Percentiles rank a stretch among this genome's conserved stretches.
phyloP scores from a whole-genome alignment of 1,140 invertebrate genomes.

The Monochamus saltuarius region DNA sequence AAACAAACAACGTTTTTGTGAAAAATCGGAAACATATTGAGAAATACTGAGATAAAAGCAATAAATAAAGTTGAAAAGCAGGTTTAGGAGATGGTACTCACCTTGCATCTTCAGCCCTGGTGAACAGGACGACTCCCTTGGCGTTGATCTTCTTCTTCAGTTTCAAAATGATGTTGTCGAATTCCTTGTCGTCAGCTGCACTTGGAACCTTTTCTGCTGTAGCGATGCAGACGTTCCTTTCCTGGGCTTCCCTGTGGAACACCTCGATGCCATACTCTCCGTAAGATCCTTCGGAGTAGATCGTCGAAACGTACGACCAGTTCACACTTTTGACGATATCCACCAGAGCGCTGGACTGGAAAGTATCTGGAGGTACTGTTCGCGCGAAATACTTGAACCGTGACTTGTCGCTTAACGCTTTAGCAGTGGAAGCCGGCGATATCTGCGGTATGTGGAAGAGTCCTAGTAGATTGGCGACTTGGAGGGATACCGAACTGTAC shows the following conservation, averaged over 20 bases:
- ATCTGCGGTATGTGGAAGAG: slow-evolving; percentile 81
- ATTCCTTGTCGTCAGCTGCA: slow-evolving; percentile 60
- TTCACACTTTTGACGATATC: slow-evolving; percentile 74
- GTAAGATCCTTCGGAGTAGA: slow-evolving; percentile 74
- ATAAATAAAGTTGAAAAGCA: slow-evolving; percentile 10
- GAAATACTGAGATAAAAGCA: too few relatives aligned
- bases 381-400: slow-evolving; percentile 77
- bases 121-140: slow-evolving; percentile 69
- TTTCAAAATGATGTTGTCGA: slow-evolving; percentile 63
- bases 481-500: slow-evolving; percentile 73
- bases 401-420: slow-evolving; percentile 75
- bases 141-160: slow-evolving; percentile 64
- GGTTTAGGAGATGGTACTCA: slow-evolving; percentile 19
- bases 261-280: slow-evolving; percentile 64
- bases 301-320: slow-evolving; percentile 81
- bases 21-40: too few relatives aligned
- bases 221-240: slow-evolving; percentile 74
- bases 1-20: too few relatives aligned
- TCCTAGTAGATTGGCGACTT: slow-evolving; percentile 76
- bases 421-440: slow-evolving; percentile 78
- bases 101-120: slow-evolving; percentile 67
- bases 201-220: slow-evolving; percentile 69
- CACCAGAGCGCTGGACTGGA: slow-evolving; percentile 75
- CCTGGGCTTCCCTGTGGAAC: slow-evolving; percentile 66
- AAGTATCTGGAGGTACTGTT: slow-evolving; percentile 78